phyloP scores from a whole-genome alignment of 2,113 vertebrate species.

The Pao palembangensis region DNA sequence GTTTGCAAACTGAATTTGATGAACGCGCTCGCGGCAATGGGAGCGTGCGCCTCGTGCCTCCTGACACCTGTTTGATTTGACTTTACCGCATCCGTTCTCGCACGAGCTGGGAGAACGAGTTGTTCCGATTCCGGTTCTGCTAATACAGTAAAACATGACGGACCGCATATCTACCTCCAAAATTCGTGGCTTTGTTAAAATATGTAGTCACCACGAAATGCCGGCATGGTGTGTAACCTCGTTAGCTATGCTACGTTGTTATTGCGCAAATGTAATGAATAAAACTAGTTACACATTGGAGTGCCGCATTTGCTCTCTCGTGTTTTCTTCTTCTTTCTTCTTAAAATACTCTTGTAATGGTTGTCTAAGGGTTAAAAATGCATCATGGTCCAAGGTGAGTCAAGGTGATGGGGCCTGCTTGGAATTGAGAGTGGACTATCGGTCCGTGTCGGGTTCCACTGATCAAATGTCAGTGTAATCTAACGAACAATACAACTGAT shows the following conservation, averaged over 20 bases:
- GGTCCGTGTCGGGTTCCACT: constrained; percentile 50
- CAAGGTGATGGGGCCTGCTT: constrained; percentile 79
- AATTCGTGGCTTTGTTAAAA: too few relatives aligned
- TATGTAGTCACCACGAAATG: too few relatives aligned
- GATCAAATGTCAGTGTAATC: constrained; percentile 50
- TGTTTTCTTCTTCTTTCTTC: neutral
- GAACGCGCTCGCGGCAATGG: neutral
- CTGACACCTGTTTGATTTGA: constrained; percentile 70
- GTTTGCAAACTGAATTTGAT: neutral
- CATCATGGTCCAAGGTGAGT: constrained; percentile 89
- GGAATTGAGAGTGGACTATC: constrained; percentile 20
- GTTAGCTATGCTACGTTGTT: too few relatives aligned
- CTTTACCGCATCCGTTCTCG: constrained; percentile 39
- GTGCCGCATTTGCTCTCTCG: neutral
- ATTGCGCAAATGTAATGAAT: too few relatives aligned
- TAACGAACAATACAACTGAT: constrained; percentile 57
- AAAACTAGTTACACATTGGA: too few relatives aligned
- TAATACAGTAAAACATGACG: too few relatives aligned
- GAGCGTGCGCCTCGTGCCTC: constrained; percentile 34
- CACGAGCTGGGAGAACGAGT: too few relatives aligned
- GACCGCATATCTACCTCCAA: too few relatives aligned
- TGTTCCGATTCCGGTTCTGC: neutral
- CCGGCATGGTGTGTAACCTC: too few relatives aligned
- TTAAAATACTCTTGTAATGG: too few relatives aligned
- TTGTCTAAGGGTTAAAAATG: constrained; percentile 85